These are phyloP conservation scores for Phyllotis vaccarum DNA, from an alignment of 2,797 vertebrate species.

Conservation along the genomic window DNA sequence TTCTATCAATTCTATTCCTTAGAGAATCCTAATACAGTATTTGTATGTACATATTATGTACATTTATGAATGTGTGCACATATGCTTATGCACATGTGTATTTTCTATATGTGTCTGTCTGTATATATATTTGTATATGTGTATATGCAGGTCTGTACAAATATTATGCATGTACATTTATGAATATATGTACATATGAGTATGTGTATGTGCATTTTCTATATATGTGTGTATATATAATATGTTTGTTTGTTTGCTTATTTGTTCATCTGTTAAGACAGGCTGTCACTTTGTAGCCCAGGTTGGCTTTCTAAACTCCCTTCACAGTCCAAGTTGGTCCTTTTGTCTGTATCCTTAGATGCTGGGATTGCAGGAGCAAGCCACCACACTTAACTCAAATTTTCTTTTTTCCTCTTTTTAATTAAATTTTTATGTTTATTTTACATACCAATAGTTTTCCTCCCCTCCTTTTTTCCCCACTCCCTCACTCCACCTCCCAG, in stretches of 20 bases:
- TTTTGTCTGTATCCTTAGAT: not conserved
- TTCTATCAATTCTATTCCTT: not conserved
- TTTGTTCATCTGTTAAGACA: not conserved
- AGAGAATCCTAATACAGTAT: not conserved
- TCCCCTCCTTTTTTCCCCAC: not conserved
- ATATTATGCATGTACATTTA: not conserved
- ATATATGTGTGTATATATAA: not conserved
- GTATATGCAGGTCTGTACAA: not conserved
- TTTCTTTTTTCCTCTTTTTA: not conserved
- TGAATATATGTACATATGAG: not conserved
- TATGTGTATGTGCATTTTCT: not conserved
- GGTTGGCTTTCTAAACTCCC: not conserved
- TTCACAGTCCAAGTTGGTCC: not conserved
- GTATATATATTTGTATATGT: too few species aligned
- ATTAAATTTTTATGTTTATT: not conserved
- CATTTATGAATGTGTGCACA: not conserved
- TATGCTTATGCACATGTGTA: not conserved
- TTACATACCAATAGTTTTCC: not conserved
- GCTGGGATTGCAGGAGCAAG: not conserved
- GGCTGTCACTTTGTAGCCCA: not conserved
- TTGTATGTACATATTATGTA: not conserved
- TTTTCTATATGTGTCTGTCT: not conserved
- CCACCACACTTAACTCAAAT: not conserved
- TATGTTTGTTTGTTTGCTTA: not conserved
- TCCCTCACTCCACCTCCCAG: not conserved